Evolutionary conservation across 2,113 vertebrate species (phyloP).

Genomic region (Pelmatolapia mariae): DNA sequence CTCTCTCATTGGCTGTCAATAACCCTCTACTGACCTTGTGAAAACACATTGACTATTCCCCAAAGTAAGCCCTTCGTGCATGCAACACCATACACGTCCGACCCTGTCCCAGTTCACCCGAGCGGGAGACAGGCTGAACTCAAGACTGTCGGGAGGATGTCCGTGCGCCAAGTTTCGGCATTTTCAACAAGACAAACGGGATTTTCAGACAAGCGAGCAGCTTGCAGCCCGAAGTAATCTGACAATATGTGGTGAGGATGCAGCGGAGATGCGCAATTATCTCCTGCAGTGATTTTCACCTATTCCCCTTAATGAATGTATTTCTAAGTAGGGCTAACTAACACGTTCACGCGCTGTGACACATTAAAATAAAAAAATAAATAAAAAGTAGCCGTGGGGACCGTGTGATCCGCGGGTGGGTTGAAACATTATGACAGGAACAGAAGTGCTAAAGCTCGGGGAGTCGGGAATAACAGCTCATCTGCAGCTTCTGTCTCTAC

Average conservation of each 20-base stretch:
- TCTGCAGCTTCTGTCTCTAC: not conserved
- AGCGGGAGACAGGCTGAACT: constrained; percentile 19
- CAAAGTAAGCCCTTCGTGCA: constrained; percentile 41
- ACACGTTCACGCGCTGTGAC: not conserved
- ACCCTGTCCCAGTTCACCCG: constrained; percentile 22
- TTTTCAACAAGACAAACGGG: not conserved
- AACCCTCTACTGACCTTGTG: constrained; percentile 66
- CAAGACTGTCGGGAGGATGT: not conserved
- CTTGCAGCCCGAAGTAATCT: not conserved
- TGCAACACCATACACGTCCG: constrained; percentile 33
- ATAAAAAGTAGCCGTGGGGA: not conserved
- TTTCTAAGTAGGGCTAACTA: not conserved
- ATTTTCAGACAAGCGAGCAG: not conserved
- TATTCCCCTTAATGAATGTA: not conserved
- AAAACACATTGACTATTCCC: constrained; percentile 52
- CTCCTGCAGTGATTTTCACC: not conserved
- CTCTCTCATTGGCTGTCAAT: constrained; percentile 25
- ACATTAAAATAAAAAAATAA: not conserved
- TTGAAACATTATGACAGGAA: constrained; percentile 32
- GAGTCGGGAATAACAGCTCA: not conserved
- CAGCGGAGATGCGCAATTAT: not conserved
- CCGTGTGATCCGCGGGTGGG: constrained; percentile 9
- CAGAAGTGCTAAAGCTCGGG: constrained; percentile 23
- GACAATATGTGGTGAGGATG: not conserved
- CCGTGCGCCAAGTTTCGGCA: not conserved